Base-by-base conservation (phyloP, 2,888 invertebrate species). In the Cotesia congregata region DNA sequence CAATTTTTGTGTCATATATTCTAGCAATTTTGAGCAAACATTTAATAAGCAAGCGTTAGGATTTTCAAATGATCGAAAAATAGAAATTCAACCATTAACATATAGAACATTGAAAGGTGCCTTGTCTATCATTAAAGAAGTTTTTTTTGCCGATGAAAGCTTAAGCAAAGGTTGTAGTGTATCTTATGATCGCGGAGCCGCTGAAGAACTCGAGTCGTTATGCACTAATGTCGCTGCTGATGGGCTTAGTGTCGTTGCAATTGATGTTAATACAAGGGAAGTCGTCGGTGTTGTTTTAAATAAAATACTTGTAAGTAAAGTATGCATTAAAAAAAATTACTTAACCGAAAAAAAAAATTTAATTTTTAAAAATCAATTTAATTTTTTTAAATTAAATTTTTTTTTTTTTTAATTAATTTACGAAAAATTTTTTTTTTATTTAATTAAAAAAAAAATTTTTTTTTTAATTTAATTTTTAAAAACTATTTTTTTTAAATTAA, bases 201-300 rank as follows among this genome's bases (percentile, higher is more conserved):
- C 91, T 0, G 88, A 91, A 38, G 94, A 95, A 83, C 86, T 94
- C 61, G 89, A 92, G 20, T 91, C 93, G 80, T 86, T 94, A 1
- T 92, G 92, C 76, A 88, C 91, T 62, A 90, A 92, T 76, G 92
- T 93, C 9, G 92, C 92, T 0, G 86, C 91, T 68, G 94, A 94
- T 83, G 94, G 94, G 0, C 91, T 93, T 0, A 93, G 94, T 0
- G 82, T 94, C 62, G 91, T 94, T 0, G 93, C 93, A 0, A 88
- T 93, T 0, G 92, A 92, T 75, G 90, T 90, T 5, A 85, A 86
- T 1, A 93, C 90, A 0, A 91, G 91, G 0, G 90, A 91, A 82
- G 92, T 94, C 0, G 92, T 90, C 3, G 91, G 93, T 0, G 93
- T 91, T 1, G 87, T 92, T 5, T 93, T 95, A 83, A 95, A 94